Evolutionary conservation across 2,888 invertebrate species (phyloP), one percentile per base, ranked within the genome.

Genomic region (Esperia sulphurella): DNA sequence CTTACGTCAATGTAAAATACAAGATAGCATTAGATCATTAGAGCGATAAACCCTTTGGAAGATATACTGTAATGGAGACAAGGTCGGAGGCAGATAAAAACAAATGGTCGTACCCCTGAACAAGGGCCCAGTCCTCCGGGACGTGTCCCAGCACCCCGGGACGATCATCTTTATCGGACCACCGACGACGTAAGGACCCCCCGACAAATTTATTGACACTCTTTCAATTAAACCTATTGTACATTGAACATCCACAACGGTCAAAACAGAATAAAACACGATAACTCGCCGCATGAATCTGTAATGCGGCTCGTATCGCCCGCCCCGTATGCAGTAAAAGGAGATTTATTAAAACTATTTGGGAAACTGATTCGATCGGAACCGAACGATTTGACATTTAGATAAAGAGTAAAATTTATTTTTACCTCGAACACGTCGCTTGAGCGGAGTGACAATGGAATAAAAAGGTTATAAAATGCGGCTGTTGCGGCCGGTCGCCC

Each of bases 311-410:
- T 71, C 67, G 71, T 85, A 87, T 85, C 83, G 71, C 69, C 68
- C 74, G 76, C 73, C 72, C 70, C 67, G 66, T 68, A 61, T 76
- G 77, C 83, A 74, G 86, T 89, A 87, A 89, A 89, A 88, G 86
- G 87, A 88, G 89, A 89, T 89, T 89, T 89, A 89, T 89, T 88
- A 84, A 88, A 89, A 89, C 88, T 88, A 88, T 89, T 89, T 85
- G 83, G 51, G 83, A 81, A 84, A 89, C 89, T 80, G 88, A 89
- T 88, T 85, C 89, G 88, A 89, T 89, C 88, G 89, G 76, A 83
- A 80, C 78, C 79, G 84, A 81, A 86, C 86, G 89, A 89, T 89
- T 89, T 89, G 89, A 89, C 89, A 86, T 89, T 88, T 84, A 89
- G 89, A 89, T 89, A 89, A 89, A 87, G 79, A 82, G 75, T 84